Conservation (phyloP, 2,113 vertebrate genomes). For the rabbit (Oryctolagus cuniculus) region DNA sequence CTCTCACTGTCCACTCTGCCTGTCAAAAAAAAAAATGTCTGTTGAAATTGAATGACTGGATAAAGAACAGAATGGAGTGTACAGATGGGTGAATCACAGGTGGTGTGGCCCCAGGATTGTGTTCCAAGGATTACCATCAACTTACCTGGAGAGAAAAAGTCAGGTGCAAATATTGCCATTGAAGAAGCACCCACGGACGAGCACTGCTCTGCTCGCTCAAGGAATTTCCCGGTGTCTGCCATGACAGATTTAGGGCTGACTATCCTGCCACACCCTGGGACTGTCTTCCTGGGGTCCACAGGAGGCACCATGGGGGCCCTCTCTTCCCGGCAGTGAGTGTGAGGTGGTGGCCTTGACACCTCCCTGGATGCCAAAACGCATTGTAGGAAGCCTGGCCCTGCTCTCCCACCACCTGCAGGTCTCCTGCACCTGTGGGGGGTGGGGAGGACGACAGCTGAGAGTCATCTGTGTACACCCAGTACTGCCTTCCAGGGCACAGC, state of each 20-base stretch:
- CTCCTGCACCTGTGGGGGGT: too few species aligned
- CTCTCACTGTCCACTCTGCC: too few species aligned
- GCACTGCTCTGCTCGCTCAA: neutral
- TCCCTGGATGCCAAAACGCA: fast-evolving
- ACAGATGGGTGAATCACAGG: neutral
- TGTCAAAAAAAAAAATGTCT: too few species aligned
- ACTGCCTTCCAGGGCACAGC: too few species aligned
- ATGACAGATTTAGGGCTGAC: too few species aligned
- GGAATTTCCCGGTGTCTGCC: neutral
- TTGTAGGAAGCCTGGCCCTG: neutral
- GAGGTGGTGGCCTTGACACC: neutral
- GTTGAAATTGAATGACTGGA: neutral
- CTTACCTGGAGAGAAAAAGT: neutral
- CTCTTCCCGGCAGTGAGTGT: neutral
- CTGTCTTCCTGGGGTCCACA: neutral
- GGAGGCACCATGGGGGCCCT: neutral
- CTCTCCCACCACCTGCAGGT: neutral
- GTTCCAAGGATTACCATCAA: neutral
- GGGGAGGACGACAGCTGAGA: neutral
- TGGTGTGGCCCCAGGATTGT: neutral
- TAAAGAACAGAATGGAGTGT: neutral
- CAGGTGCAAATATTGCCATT: neutral
- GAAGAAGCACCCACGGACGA: neutral
- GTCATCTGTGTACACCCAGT: too few species aligned
- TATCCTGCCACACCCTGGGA: neutral